A percentile compares a stretch with the other conserved stretches of the same genome.
Conservation (phyloP, 2,888 invertebrate genomes). For the Lithophane leautieri region DNA sequence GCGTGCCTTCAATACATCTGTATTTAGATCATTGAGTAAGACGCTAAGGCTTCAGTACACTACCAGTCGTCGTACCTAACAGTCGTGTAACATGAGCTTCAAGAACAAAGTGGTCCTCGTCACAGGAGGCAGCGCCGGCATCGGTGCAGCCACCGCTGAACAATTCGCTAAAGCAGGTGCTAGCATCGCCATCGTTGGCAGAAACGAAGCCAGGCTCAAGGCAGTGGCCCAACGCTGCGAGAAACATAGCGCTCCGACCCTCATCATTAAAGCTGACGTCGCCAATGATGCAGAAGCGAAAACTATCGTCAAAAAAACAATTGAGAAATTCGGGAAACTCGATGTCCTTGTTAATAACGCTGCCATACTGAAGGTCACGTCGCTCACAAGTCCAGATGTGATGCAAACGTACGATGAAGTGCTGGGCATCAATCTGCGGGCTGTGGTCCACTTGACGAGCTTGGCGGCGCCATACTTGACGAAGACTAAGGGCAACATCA, state of each 20-base stretch:
- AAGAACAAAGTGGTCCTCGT: constrained; percentile 71
- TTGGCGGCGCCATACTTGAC: constrained; percentile 66
- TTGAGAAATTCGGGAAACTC: constrained; percentile 68
- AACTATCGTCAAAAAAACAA: constrained; percentile 62
- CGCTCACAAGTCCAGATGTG: constrained; percentile 59
- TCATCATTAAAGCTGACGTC: constrained; percentile 70
- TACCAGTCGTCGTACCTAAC: not conserved
- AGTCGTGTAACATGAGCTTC: constrained; percentile 66
- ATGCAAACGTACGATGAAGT: constrained; percentile 67
- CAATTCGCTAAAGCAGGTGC: constrained; percentile 70
- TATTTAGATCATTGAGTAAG: constrained; percentile 9
- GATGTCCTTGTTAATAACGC: constrained; percentile 76
- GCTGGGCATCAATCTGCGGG: constrained; percentile 66
- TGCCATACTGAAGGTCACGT: constrained; percentile 51
- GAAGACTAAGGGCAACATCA: constrained; percentile 64
- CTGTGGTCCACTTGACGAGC: constrained; percentile 63
- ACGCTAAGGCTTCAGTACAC: constrained; percentile 13
- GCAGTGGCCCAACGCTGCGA: constrained; percentile 59
- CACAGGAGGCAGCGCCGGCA: constrained; percentile 72
- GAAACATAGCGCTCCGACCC: constrained; percentile 52
- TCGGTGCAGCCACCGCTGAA: constrained; percentile 70
- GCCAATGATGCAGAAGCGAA: constrained; percentile 65
- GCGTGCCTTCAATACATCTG: not conserved
- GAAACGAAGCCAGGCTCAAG: constrained; percentile 67
- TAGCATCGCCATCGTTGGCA: constrained; percentile 67